Evolutionary conservation across 2,888 invertebrate species (phyloP).

Genomic region (Cerastoderma edule): DNA sequence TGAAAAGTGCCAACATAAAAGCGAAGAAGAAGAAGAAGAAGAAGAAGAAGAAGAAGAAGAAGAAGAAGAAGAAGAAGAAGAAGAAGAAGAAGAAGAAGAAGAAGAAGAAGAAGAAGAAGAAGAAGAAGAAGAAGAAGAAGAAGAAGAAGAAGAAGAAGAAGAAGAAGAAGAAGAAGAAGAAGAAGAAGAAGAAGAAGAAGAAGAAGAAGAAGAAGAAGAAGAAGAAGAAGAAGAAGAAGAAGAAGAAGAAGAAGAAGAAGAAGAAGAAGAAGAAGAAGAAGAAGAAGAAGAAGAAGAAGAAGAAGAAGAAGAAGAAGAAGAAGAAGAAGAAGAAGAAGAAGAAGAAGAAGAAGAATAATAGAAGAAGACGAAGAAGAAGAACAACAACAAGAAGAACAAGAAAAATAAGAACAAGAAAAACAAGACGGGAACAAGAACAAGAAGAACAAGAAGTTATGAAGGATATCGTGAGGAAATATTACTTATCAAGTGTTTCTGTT

Average conservation of each 20-base stretch:
- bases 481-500: no score
- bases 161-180: not conserved
- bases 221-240: not conserved
- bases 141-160: not conserved
- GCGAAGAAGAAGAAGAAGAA: no score
- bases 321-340: slow-evolving; percentile 1
- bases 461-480: not conserved
- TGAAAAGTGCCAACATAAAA: no score
- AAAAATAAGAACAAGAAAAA: slow-evolving; percentile 1
- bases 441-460: not conserved
- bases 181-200: not conserved
- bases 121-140: not conserved
- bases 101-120: not conserved
- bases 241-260: not conserved
- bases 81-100: not conserved
- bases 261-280: not conserved
- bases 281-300: not conserved
- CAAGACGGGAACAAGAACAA: not conserved
- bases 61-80: no score
- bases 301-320: not conserved
- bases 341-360: no score
- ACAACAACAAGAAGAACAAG: slow-evolving; percentile 1
- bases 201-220: not conserved
- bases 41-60: no score
- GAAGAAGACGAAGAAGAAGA: no score